phyloP scores from a whole-genome alignment of 1,140 invertebrate species.

The Agrypnia vestita region DNA sequence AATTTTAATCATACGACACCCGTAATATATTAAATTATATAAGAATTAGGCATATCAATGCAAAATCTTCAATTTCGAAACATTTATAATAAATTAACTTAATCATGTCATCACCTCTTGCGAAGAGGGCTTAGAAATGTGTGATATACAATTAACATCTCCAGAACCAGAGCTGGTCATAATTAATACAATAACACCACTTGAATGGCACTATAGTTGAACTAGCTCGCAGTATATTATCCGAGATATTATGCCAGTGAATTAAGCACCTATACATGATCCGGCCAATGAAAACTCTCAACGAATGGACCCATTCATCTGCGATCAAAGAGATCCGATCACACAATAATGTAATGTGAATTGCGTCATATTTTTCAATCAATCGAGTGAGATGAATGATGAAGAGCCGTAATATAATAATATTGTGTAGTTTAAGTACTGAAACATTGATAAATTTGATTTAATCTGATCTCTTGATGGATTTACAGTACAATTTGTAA shows the following conservation, averaged over 20 bases:
- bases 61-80: conserved; percentile 10
- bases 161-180: background rate
- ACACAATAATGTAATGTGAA: conserved; percentile 4
- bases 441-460: conserved; percentile 13
- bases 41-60: background rate
- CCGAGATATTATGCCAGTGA: background rate
- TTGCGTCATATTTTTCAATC: conserved; percentile 15
- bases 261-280: conserved; percentile 13
- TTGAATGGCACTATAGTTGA: conserved; percentile 3
- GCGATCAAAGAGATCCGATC: background rate
- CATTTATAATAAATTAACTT: background rate
- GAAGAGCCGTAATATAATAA: background rate
- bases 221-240: too few species aligned
- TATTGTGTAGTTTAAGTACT: conserved; percentile 7
- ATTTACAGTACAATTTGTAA: too few species aligned
- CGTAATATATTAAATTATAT: too few species aligned
- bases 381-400: conserved; percentile 8
- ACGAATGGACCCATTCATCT: conserved; percentile 8
- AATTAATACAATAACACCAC: conserved; percentile 21
- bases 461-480: too few species aligned
- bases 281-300: conserved; percentile 22
- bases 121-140: conserved; percentile 21
- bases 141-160: background rate
- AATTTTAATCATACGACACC: too few species aligned
- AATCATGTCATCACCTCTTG: conserved; percentile 8